phyloP scores from a whole-genome alignment of 2,797 vertebrate genomes.

The Vespertilio murinus region DNA sequence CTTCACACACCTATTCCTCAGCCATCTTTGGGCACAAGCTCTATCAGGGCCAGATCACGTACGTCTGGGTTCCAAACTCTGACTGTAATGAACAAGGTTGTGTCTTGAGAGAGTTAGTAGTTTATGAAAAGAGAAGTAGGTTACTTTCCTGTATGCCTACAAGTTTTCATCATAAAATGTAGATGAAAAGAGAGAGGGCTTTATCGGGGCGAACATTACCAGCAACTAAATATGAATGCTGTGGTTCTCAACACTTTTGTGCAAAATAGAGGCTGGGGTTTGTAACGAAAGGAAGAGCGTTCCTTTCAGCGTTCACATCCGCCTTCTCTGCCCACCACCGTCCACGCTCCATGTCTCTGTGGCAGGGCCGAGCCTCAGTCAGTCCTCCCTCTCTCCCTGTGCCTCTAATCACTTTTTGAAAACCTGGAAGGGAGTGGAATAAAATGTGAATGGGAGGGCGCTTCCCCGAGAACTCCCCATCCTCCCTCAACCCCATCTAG shows the following conservation, averaged over 20 bases:
- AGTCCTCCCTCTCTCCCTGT: neutral
- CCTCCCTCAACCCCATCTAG: neutral
- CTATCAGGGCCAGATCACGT: neutral
- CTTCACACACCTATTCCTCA: constrained; percentile 34
- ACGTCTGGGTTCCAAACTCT: neutral
- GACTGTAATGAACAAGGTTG: constrained; percentile 25
- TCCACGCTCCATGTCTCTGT: neutral
- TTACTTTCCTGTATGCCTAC: neutral
- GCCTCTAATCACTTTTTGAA: neutral
- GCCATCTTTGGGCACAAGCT: constrained; percentile 8
- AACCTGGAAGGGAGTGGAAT: neutral
- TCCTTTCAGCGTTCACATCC: constrained; percentile 30
- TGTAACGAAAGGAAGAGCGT: neutral
- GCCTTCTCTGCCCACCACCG: neutral
- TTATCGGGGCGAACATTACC: constrained; percentile 22
- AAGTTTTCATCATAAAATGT: constrained; percentile 38
- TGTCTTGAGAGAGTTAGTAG: neutral
- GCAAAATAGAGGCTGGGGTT: constrained; percentile 11
- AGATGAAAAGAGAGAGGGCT: neutral
- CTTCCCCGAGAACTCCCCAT: neutral
- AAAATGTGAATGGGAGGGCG: neutral
- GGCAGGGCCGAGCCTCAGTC: neutral
- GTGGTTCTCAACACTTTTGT: neutral
- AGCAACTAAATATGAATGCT: neutral
- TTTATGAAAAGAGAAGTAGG: neutral